A percentile compares a stretch with the other conserved stretches of the same genome.
Evolutionary conservation across 2,797 vertebrate species (phyloP).

Genomic region (Phoxinus dragarum): DNA sequence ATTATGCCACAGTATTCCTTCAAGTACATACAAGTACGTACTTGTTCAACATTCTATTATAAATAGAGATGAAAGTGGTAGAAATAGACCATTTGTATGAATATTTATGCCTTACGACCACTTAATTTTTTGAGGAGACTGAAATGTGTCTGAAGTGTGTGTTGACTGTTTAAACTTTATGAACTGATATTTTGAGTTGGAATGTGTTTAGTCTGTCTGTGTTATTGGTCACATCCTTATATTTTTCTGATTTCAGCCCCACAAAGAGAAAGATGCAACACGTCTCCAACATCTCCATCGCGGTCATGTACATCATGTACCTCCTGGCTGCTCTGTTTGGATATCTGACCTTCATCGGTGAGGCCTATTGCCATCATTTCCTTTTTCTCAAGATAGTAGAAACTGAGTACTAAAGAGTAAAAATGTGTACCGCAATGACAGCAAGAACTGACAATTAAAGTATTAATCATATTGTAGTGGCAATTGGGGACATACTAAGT

Average conservation of each 20-base stretch:
- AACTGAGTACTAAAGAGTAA: background rate
- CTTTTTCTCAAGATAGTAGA: background rate
- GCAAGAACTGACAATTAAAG: background rate
- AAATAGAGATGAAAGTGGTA: background rate
- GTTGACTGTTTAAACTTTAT: background rate
- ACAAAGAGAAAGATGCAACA: constrained; percentile 97
- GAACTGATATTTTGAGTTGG: background rate
- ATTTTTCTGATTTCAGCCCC: constrained; percentile 82
- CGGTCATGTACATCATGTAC: constrained; percentile 98
- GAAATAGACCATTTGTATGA: background rate
- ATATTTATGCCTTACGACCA: background rate
- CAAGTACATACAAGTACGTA: background rate
- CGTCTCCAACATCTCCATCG: constrained; percentile 96
- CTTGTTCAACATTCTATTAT: background rate
- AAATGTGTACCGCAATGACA: background rate
- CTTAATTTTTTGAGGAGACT: background rate
- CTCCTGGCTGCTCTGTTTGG: constrained; percentile 97
- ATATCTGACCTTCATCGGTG: constrained; percentile 99
- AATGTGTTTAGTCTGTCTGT: constrained; percentile 37
- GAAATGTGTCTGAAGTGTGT: background rate
- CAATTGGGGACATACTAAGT: background rate
- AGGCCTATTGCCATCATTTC: constrained; percentile 60
- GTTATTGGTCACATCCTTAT: constrained; percentile 60
- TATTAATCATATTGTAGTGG: background rate
- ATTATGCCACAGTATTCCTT: background rate